Conservation (phyloP, 2,113 vertebrate species). For the Rana temporaria region DNA sequence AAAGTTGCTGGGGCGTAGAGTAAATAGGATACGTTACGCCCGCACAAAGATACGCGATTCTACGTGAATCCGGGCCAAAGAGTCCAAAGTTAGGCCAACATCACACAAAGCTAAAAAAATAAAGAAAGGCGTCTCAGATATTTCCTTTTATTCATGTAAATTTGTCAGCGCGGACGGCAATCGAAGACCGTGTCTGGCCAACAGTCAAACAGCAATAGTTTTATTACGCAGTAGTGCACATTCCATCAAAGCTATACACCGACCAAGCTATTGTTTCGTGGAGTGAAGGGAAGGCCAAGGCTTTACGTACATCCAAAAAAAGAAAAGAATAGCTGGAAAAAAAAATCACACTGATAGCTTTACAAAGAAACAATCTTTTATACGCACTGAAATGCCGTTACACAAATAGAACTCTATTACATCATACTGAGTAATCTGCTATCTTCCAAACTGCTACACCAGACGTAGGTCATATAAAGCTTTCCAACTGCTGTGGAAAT, state of each 20-base stretch:
- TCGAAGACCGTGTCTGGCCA: not conserved
- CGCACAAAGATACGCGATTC: too few relatives aligned
- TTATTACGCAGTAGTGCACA: not conserved
- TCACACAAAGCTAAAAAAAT: too few relatives aligned
- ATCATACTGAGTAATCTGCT: not conserved
- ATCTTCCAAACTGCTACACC: not conserved
- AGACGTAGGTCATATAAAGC: not conserved
- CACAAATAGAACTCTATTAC: constrained; percentile 17
- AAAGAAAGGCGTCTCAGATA: too few relatives aligned
- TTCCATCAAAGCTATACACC: not conserved
- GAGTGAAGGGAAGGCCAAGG: not conserved
- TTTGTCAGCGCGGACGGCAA: not conserved
- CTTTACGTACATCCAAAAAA: too few relatives aligned
- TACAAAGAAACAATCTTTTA: not conserved
- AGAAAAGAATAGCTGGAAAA: not conserved
- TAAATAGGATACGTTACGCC: too few relatives aligned
- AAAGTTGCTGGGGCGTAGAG: too few relatives aligned
- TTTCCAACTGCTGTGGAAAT: not conserved
- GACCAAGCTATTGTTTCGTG: not conserved
- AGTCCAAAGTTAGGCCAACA: too few relatives aligned
- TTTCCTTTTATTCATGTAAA: not conserved
- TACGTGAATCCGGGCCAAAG: too few relatives aligned
- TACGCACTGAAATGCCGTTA: constrained; percentile 2
- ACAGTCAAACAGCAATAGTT: not conserved
- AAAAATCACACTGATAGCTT: not conserved